phyloP scores from a whole-genome alignment of 2,888 invertebrate species.

The Melinaea menophilus region DNA sequence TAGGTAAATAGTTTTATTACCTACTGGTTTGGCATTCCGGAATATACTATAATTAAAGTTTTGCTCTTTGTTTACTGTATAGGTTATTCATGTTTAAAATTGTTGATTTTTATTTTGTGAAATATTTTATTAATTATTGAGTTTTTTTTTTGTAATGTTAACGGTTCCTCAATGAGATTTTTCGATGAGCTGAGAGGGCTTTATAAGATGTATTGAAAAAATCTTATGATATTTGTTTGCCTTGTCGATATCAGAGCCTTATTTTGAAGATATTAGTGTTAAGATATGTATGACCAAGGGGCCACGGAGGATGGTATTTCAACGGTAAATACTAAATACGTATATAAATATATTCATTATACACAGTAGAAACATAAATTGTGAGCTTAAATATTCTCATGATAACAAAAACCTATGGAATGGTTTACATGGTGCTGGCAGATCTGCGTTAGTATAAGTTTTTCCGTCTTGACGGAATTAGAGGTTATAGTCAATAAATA shows the following conservation, averaged over 20 bases:
- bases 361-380: constrained; percentile 17
- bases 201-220: constrained; percentile 12
- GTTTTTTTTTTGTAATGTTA: constrained; percentile 49
- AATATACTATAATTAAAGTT: constrained; percentile 39
- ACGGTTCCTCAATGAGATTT: constrained; percentile 57
- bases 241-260: constrained; percentile 63
- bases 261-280: constrained; percentile 56
- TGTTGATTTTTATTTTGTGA: constrained; percentile 52
- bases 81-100: constrained; percentile 45
- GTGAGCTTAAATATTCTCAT: constrained; percentile 35
- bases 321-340: constrained; percentile 20
- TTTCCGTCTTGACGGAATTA: constrained; percentile 45
- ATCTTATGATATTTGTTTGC: constrained; percentile 40
- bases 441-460: constrained; percentile 65
- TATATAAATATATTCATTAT: constrained; percentile 25
- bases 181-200: constrained; percentile 23
- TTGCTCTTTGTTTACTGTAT: constrained; percentile 37
- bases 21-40: constrained; percentile 53
- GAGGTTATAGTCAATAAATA: constrained; percentile 48
- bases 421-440: constrained; percentile 67
- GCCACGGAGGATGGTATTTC: constrained; percentile 48
- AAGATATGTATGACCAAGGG: constrained; percentile 58
- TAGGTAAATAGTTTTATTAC: constrained; percentile 53
- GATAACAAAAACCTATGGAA: constrained; percentile 41
- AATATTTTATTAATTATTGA: constrained; percentile 63